Conservation (phyloP, 1,140 invertebrate species). For the Leptinotarsa undecemlineata region DNA sequence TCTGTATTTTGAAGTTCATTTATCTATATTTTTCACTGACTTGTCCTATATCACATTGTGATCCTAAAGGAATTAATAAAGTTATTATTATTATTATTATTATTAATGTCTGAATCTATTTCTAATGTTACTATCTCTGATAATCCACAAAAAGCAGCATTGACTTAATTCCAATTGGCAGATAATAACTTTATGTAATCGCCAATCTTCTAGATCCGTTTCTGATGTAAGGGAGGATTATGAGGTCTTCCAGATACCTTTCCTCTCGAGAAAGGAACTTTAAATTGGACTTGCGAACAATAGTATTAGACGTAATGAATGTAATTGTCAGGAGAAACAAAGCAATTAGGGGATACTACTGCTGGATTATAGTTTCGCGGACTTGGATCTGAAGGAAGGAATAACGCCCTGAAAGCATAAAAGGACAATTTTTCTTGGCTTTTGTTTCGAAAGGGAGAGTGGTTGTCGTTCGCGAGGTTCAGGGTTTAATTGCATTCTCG, state of each 20-base stretch:
- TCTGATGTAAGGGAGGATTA: constrained; percentile 23
- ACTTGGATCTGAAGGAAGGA: neutral
- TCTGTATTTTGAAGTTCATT: too few species aligned
- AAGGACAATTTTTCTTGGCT: constrained; percentile 1
- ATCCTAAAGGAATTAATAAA: too few species aligned
- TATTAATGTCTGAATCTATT: too few species aligned
- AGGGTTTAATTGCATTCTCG: neutral
- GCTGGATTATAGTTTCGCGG: neutral
- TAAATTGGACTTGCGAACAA: constrained; percentile 37
- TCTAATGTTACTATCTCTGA: too few species aligned
- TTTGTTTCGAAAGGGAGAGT: neutral
- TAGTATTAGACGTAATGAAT: constrained; percentile 37
- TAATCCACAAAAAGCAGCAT: too few species aligned
- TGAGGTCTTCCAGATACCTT: constrained; percentile 25
- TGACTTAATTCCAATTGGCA: too few species aligned
- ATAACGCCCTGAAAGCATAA: neutral
- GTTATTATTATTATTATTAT: too few species aligned
- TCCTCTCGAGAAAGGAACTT: constrained; percentile 35
- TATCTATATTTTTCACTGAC: too few species aligned
- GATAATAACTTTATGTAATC: too few species aligned
- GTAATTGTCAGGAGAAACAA: constrained; percentile 37
- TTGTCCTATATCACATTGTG: too few species aligned
- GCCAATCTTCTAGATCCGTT: neutral
- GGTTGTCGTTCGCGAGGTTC: neutral
- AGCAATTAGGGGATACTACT: constrained; percentile 30